phyloP scores from a whole-genome alignment of 1,140 invertebrate genomes.

The Eufriesea mexicana region DNA sequence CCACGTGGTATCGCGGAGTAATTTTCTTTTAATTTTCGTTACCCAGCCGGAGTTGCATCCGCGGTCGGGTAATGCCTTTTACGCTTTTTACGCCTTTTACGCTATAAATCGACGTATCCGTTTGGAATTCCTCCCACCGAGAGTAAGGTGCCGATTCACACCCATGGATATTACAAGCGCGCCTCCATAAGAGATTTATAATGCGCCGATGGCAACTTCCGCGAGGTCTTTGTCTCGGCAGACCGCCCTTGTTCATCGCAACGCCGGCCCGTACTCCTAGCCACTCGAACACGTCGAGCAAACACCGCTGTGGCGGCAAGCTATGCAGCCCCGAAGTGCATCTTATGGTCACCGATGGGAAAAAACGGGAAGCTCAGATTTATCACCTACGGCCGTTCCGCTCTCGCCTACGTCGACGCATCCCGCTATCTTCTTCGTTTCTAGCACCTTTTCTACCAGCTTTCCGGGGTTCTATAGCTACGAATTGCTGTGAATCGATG shows the following conservation, averaged over 20 bases:
- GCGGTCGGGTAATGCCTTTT: neutral
- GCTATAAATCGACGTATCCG: neutral
- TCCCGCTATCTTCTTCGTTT: neutral
- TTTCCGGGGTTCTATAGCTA: neutral
- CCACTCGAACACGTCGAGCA: neutral
- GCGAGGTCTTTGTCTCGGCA: slow-evolving; percentile 26
- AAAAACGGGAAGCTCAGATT: slow-evolving; percentile 47
- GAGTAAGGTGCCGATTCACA: neutral
- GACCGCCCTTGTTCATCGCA: slow-evolving; percentile 26
- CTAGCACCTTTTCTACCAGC: no score
- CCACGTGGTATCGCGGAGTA: no score
- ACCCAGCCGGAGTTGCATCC: no score
- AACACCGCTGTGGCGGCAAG: slow-evolving; percentile 37
- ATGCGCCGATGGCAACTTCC: slow-evolving; percentile 19
- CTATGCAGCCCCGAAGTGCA: slow-evolving; percentile 28
- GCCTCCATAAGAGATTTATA: slow-evolving; percentile 33
- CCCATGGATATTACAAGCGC: slow-evolving; percentile 12
- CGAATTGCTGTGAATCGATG: no score
- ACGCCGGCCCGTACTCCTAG: neutral
- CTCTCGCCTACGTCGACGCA: slow-evolving; percentile 15
- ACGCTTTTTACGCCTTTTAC: no score
- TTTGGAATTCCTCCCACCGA: neutral
- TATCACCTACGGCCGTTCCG: slow-evolving; percentile 42
- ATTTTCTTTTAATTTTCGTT: no score
- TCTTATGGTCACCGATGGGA: slow-evolving; percentile 3